Base-by-base conservation (phyloP, 1,140 invertebrate species). In the Trypoxylus dichotomus region DNA sequence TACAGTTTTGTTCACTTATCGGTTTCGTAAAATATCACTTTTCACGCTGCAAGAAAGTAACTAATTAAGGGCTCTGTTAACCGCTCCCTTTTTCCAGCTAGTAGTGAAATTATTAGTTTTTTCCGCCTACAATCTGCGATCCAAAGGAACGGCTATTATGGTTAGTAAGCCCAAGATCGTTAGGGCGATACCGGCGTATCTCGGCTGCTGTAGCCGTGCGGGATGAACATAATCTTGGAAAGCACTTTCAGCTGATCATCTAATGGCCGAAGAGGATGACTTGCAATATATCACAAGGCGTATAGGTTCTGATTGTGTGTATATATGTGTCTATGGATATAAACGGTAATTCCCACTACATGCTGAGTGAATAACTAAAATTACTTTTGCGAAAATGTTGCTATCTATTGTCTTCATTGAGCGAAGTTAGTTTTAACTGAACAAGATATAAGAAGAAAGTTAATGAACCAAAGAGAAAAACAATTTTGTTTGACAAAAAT, bases 61-160 rank as follows among this genome's bases (percentile, higher is more conserved):
- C 60, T 68, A 68, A 68, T 68, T 68, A 68, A 68, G 60, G 60
- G 24, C 27, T 68, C 27, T 68, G 60, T 68, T 68, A 68, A 68
- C 27, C 60, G 47, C 47, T 15, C 11, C 47, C 21, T 68, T 68
- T 68, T 68, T 68, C 21, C 60, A 68, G 13, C 60, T 68, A 10
- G 27, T 29, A 3, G 60, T 8, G 1, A 68, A 27, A 68, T 68
- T 68, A 68, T 68, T 68, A 68, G 27, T 29, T 68, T 68, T 68
- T 68, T 60, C 27, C 8, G 3, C 8, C 21, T 24, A 29, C 21
- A 68, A 24, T 25, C 21, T 68, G 60, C 24, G 60, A 68, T 68
- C 21, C 60, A 29, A 29, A 68, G 27, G 60, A 68, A 68, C 60
- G 15, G 24, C 60, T 68, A 68, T 68, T 24, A 68, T 68, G 60